Evolutionary conservation across 2,797 vertebrate species (phyloP).

Genomic region (Hydrolagus colliei): DNA sequence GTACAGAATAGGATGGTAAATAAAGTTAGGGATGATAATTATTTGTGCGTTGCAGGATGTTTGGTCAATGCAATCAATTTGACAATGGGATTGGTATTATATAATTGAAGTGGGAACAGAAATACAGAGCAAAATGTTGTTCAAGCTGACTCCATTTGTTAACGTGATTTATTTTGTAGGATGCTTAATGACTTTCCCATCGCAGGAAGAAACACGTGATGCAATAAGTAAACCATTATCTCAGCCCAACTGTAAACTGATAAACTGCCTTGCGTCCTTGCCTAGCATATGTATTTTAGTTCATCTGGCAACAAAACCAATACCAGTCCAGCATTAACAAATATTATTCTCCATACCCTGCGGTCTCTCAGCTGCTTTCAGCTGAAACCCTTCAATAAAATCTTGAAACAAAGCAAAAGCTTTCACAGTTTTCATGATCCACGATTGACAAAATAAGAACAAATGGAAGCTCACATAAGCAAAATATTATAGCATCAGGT

Average conservation of each 20-base stretch:
- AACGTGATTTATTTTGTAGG: background rate
- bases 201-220: background rate
- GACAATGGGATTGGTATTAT: background rate
- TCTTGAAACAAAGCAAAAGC: constrained; percentile 8
- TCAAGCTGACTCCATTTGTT: too few relatives aligned
- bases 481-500: constrained; percentile 28
- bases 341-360: background rate
- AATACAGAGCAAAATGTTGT: background rate
- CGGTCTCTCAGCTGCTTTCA: background rate
- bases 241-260: background rate
- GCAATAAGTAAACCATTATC: background rate
- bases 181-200: background rate
- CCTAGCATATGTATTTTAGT: background rate
- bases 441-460: background rate
- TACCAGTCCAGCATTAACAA: constrained; percentile 6
- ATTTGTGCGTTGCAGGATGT: background rate
- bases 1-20: background rate
- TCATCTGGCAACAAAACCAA: background rate
- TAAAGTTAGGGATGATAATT: background rate
- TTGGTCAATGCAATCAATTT: constrained; percentile 2
- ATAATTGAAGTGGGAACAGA: background rate
- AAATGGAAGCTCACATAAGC: background rate
- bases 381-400: constrained; percentile 13
- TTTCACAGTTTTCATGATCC: constrained; percentile 10
- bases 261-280: background rate